Evolutionary conservation across 2,888 invertebrate species (phyloP).

Genomic region (Caenorhabditis uteleia): DNA sequence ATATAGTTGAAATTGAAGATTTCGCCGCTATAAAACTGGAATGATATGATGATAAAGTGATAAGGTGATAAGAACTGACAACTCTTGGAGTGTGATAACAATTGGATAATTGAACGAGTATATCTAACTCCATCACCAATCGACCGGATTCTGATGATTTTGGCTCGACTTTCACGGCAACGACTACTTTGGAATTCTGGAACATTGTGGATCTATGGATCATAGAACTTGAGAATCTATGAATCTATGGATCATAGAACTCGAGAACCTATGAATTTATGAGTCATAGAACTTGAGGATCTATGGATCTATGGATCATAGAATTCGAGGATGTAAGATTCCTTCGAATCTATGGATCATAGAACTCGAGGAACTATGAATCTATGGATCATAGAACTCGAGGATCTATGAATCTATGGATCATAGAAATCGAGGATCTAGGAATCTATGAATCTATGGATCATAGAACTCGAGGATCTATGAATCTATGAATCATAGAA

Average conservation of each 20-base stretch:
- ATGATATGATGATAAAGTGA: too few relatives aligned
- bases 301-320: background rate
- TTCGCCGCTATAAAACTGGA: conserved; percentile 57
- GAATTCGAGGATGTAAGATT: too few relatives aligned
- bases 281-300: background rate
- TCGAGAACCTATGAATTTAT: too few relatives aligned
- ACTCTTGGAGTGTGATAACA: conserved; percentile 48
- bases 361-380: too few relatives aligned
- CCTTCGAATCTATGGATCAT: background rate
- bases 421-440: too few relatives aligned
- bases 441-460: background rate
- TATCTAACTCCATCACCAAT: conserved; percentile 61
- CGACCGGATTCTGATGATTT: conserved; percentile 52
- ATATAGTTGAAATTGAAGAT: conserved; percentile 55
- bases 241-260: too few relatives aligned
- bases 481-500: background rate
- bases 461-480: background rate
- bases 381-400: too few relatives aligned
- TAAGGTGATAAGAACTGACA: too few relatives aligned
- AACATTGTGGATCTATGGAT: too few relatives aligned
- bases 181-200: conserved; percentile 30
- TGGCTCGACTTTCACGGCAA: conserved; percentile 66
- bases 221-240: background rate
- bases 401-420: background rate
- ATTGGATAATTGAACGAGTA: conserved; percentile 43